phyloP scores from a whole-genome alignment of 2,888 invertebrate genomes.

The Plebejus melissa region DNA sequence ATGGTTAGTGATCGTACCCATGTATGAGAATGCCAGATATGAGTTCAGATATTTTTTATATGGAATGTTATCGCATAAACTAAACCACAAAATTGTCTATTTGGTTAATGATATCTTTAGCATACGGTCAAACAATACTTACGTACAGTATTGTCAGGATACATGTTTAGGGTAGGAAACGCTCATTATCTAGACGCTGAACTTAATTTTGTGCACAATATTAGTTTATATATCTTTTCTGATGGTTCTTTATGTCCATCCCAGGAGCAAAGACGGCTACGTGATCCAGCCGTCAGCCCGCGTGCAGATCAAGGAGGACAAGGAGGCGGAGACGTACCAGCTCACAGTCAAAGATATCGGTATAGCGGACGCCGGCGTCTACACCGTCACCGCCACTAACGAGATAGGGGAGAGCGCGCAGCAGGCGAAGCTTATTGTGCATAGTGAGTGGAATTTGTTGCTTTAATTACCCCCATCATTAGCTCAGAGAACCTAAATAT shows the following conservation, averaged over 20 bases:
- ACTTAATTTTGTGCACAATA: too few relatives aligned
- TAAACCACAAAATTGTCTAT: too few relatives aligned
- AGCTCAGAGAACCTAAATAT: too few relatives aligned
- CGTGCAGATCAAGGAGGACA: conserved; percentile 80
- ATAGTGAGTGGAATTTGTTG: conserved; percentile 77
- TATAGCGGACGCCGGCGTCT: conserved; percentile 87
- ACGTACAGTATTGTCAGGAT: too few relatives aligned
- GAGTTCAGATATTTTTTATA: too few relatives aligned
- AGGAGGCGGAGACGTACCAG: conserved; percentile 81
- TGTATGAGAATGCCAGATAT: neutral
- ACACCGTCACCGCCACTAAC: conserved; percentile 88
- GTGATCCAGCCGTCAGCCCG: conserved; percentile 79
- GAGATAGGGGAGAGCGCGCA: conserved; percentile 85
- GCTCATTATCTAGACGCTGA: too few relatives aligned
- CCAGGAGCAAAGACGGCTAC: conserved; percentile 82
- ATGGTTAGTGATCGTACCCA: conserved; percentile 77
- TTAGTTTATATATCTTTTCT: too few relatives aligned
- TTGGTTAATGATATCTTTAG: too few relatives aligned
- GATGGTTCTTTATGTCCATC: neutral
- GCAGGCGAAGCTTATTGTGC: conserved; percentile 84
- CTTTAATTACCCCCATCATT: too few relatives aligned
- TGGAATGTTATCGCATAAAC: too few relatives aligned
- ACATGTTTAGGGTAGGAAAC: too few relatives aligned
- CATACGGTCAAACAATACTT: too few relatives aligned
- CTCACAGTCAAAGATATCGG: conserved; percentile 85